Percentiles rank a stretch among this genome's conserved stretches.
These are phyloP conservation scores for Misgurnus mizolepis DNA, from an alignment of 2,113 vertebrate species.

Conservation along the genomic window DNA sequence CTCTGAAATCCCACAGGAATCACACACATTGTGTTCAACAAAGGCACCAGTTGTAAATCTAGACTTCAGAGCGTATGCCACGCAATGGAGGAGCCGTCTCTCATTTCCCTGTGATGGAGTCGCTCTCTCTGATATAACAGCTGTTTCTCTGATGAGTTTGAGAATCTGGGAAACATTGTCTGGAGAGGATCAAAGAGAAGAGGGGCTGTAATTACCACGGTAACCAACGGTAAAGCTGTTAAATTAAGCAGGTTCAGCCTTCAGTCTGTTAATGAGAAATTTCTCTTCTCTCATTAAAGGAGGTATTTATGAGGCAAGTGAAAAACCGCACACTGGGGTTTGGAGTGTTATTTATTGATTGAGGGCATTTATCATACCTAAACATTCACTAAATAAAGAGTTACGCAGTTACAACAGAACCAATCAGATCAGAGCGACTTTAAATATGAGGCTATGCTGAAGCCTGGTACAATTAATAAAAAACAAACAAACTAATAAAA, in stretches of 20 bases:
- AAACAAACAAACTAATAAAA: neutral
- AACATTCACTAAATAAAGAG: constrained; percentile 42
- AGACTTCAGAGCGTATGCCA: constrained; percentile 37
- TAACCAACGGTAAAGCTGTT: constrained; percentile 63
- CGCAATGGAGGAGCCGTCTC: constrained; percentile 25
- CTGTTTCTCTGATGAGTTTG: constrained; percentile 62
- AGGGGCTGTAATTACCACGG: constrained; percentile 55
- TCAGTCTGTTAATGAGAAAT: constrained; percentile 58
- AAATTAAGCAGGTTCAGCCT: constrained; percentile 60
- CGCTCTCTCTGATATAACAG: constrained; percentile 55
- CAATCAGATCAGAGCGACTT: constrained; percentile 18
- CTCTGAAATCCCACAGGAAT: constrained; percentile 21
- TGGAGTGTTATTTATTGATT: constrained; percentile 40
- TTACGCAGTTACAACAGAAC: neutral
- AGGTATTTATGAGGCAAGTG: constrained; percentile 39
- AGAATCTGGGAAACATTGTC: constrained; percentile 62
- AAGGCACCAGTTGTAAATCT: constrained; percentile 36
- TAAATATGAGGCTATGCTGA: neutral
- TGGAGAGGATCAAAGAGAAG: constrained; percentile 62
- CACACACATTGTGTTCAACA: constrained; percentile 20
- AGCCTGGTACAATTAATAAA: neutral
- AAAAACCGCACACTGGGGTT: constrained; percentile 20
- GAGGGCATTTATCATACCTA: constrained; percentile 41
- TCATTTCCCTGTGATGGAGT: constrained; percentile 36
- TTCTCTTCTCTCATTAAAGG: constrained; percentile 38